Conservation (phyloP, 2,888 invertebrate species). For the Agrochola lota region DNA sequence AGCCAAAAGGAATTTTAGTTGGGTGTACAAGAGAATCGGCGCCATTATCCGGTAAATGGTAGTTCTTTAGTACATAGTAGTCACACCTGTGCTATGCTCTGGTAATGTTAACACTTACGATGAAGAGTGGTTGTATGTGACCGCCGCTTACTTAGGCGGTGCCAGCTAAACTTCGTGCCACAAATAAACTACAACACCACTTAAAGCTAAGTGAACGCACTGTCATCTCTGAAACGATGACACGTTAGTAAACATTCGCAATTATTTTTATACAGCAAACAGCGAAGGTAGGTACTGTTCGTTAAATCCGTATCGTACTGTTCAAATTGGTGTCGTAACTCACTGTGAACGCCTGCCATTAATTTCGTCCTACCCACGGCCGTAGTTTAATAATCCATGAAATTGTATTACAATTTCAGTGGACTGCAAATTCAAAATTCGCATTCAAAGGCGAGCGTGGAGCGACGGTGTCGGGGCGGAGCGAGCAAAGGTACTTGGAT, state of each 20-base stretch:
- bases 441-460: not conserved
- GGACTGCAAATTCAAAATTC: conserved; percentile 10
- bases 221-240: conserved; percentile 24
- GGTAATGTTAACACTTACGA: conserved; percentile 12
- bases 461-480: not conserved
- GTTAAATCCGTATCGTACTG: conserved; percentile 21
- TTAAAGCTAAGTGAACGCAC: conserved; percentile 33
- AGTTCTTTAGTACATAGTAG: no score
- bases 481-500: conserved; percentile 1
- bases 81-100: no score
- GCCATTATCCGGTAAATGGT: no score
- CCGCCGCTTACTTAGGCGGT: conserved; percentile 20
- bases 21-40: no score
- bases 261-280: conserved; percentile 12
- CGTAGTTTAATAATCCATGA: conserved; percentile 34
- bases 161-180: conserved; percentile 8
- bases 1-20: no score
- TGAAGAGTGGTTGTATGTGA: conserved; percentile 23
- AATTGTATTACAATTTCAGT: conserved; percentile 41
- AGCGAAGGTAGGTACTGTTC: conserved; percentile 1
- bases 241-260: conserved; percentile 29
- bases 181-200: conserved; percentile 26
- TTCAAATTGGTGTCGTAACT: conserved; percentile 34
- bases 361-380: conserved; percentile 19
- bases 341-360: conserved; percentile 33